Percentiles rank a stretch among this genome's conserved stretches.
These are phyloP conservation scores for Gasterosteus aculeatus DNA, from an alignment of 2,113 vertebrate genomes.

Conservation along the genomic window DNA sequence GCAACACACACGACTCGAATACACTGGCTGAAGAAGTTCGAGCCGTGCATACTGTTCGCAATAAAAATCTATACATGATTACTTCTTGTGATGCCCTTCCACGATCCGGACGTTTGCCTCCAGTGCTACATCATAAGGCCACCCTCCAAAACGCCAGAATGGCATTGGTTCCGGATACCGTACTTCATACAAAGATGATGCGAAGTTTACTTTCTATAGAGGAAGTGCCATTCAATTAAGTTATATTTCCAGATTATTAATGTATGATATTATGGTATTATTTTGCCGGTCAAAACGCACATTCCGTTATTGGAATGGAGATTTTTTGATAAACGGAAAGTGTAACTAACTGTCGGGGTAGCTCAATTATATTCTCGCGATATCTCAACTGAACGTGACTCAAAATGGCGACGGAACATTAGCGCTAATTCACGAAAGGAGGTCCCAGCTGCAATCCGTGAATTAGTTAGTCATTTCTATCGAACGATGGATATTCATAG, in stretches of 20 bases:
- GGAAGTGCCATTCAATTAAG: not conserved
- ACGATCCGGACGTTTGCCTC: conserved; percentile 36
- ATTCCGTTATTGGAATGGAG: accelerated
- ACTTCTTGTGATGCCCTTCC: conserved; percentile 58
- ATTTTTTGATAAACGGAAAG: not conserved
- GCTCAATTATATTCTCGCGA: conserved; percentile 60
- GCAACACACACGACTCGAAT: not conserved
- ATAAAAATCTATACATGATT: conserved; percentile 71
- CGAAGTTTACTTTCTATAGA: not conserved
- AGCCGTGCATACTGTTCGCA: conserved; percentile 23
- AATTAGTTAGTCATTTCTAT: conserved; percentile 53
- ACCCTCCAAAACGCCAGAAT: not conserved
- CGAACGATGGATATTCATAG: conserved; percentile 45
- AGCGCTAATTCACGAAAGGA: conserved; percentile 74
- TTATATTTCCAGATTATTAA: not conserved
- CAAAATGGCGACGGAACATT: conserved; percentile 79
- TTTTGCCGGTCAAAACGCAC: not conserved
- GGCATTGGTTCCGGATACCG: conserved; percentile 58
- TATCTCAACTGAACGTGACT: conserved; percentile 58
- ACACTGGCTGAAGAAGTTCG: conserved; percentile 32
- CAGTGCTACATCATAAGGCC: conserved; percentile 26
- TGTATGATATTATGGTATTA: not conserved
- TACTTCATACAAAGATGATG: not conserved
- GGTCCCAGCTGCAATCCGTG: conserved; percentile 54
- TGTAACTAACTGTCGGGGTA: too few species aligned